Evolutionary conservation across 1,140 invertebrate genomes (phyloP), one percentile per base, ranked within the genome.

Genomic region (Ooceraea biroi): DNA sequence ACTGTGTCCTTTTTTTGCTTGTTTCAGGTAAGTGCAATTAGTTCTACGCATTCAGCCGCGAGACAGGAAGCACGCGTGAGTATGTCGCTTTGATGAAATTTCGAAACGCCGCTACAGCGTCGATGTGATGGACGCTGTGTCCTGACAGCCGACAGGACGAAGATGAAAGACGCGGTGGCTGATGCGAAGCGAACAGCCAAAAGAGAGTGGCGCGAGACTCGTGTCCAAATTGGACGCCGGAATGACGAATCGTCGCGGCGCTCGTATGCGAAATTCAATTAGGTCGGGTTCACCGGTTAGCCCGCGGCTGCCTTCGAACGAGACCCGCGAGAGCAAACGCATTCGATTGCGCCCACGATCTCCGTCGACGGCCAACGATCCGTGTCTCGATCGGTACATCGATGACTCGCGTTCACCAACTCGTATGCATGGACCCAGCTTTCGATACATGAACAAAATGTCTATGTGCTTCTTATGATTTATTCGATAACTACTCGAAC

Each of bases 1-100:
- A 69, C 12, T 19, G 41, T 57, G 22, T 55, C 3, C 46, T n/a
- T 22, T 69, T 85, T 41, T 83, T 83, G 76, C 46, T 88, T 90
- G 83, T 91, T 91, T 44, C 85, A 91, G 90, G 90, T 91, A 85
- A 91, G 90, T 90, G 60, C 72, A 76, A 65, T 57, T 71, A 80
- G 52, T 50, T 71, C 25, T 30, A 71, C 7, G 30, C 58, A 22
- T 55, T 82, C 66, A 8, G 27, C 22, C 52, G 19, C 12, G 46
- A 44, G 27, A 44, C n/a, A 10, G 30, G 12, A 72, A 30, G 48
- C 30, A 57, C 12, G 14, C 30, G 60, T 48, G 30, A 46, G 63
- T 65, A 57, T 63, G 50, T 52, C 50, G 10, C 52, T 77, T 55
- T 36, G 65, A 86, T 87, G 63, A 83, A 78, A 68, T 83, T 86